A percentile compares a stretch with the other conserved stretches of the same genome.
Evolutionary conservation across 2,888 invertebrate species (phyloP).

Genomic region (Chrysolina haemoptera): DNA sequence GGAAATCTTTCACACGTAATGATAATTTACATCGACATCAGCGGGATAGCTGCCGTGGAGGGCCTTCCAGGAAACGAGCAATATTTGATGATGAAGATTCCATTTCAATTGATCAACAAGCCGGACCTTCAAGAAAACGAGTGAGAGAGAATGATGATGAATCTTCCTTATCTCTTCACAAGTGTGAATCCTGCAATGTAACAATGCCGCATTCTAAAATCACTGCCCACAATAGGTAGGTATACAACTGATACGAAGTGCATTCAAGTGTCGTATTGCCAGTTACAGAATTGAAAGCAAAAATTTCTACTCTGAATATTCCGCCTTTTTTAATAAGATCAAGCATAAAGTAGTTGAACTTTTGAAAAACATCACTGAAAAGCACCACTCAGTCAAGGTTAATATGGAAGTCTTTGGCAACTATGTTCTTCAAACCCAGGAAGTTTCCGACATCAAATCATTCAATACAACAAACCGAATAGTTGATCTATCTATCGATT

Average conservation of each 20-base stretch:
- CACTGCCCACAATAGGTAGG: neutral
- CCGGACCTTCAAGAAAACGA: too few species aligned
- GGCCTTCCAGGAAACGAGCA: too few species aligned
- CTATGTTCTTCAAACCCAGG: constrained; percentile 8
- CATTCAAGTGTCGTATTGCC: neutral
- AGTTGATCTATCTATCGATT: neutral
- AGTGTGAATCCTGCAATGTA: too few species aligned
- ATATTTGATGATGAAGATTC: too few species aligned
- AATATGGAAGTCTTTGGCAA: constrained; percentile 21
- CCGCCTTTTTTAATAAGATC: neutral
- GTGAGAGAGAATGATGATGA: too few species aligned
- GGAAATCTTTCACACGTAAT: too few species aligned
- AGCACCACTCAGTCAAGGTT: neutral
- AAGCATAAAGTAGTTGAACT: neutral
- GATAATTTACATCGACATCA: too few species aligned
- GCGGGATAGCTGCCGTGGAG: too few species aligned
- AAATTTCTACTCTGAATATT: neutral
- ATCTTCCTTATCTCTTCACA: too few species aligned
- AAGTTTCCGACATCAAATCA: constrained; percentile 5
- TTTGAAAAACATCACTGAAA: neutral
- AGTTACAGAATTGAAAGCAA: neutral
- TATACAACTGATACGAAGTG: neutral
- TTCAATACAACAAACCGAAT: neutral
- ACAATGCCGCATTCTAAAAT: neutral
- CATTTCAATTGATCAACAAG: too few species aligned